These are phyloP conservation scores for Hydrozoanthus tunicans DNA, from an alignment of 64 coral and sea anemone species.

Conservation along the genomic window DNA sequence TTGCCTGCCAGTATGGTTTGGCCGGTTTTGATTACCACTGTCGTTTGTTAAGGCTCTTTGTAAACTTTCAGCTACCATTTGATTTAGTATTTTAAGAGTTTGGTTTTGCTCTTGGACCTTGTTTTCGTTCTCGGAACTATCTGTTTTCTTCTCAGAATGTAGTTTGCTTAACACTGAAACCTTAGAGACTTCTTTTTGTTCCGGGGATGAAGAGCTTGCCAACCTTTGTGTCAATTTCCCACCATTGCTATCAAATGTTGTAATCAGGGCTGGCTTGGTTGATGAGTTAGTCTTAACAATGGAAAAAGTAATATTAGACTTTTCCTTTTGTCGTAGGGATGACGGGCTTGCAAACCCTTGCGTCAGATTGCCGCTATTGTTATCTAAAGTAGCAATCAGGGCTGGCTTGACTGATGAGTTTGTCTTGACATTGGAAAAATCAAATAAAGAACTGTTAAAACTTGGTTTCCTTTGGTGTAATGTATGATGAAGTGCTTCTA, in stretches of 20 bases:
- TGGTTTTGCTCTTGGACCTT: background rate
- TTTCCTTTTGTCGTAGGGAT: too few relatives aligned
- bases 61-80: background rate
- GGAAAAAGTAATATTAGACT: background rate
- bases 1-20: background rate
- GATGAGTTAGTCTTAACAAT: background rate
- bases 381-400: background rate
- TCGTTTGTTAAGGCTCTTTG: background rate
- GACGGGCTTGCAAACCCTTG: too few relatives aligned
- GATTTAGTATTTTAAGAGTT: constrained; percentile 14
- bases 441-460: background rate
- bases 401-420: background rate
- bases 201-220: background rate
- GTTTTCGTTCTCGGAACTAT: background rate
- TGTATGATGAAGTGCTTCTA: background rate
- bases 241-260: background rate
- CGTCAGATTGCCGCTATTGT: too few relatives aligned
- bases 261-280: background rate
- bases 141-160: background rate
- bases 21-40: background rate
- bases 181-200: too few relatives aligned
- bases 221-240: background rate
- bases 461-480: background rate
- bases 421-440: background rate
- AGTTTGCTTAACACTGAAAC: background rate